phyloP scores from a whole-genome alignment of 2,888 invertebrate species.

The Amphipoea oculea region DNA sequence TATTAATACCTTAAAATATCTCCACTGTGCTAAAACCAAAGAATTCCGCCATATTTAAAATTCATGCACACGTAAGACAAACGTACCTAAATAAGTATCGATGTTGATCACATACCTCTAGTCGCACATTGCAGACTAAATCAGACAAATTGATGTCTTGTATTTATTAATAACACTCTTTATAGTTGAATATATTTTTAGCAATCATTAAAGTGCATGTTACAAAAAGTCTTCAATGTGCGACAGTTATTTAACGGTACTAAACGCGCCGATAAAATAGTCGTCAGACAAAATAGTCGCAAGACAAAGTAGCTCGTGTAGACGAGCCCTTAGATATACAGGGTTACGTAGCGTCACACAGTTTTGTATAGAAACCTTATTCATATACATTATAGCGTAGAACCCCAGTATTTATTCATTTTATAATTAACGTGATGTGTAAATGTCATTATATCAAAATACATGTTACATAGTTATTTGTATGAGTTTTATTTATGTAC shows the following conservation, averaged over 20 bases:
- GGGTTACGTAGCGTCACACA: conserved; percentile 62
- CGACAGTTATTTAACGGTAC: conserved; percentile 52
- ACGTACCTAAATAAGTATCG: conserved; percentile 13
- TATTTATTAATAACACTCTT: conserved; percentile 40
- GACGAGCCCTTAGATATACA: conserved; percentile 65
- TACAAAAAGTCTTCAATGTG: conserved; percentile 50
- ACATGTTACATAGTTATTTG: conserved; percentile 88
- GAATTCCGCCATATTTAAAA: conserved; percentile 65
- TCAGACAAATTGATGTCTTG: conserved; percentile 12
- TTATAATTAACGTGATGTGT: conserved; percentile 84
- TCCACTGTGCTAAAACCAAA: conserved; percentile 73
- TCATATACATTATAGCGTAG: conserved; percentile 67
- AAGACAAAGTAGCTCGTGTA: conserved; percentile 54
- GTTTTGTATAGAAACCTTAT: conserved; percentile 64
- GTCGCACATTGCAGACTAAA: conserved; percentile 48
- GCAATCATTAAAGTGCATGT: conserved; percentile 54
- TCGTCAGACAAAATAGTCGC: conserved; percentile 41
- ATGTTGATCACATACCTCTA: conserved; percentile 36
- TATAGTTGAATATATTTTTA: conserved; percentile 56
- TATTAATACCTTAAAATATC: conserved; percentile 70
- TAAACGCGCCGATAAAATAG: conserved; percentile 44
- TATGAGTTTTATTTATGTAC: conserved; percentile 88
- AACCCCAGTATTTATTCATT: conserved; percentile 75
- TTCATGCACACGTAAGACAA: conserved; percentile 43
- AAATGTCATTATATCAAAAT: conserved; percentile 88